These are phyloP conservation scores for Pycnonotus jocosus DNA, from an alignment of 2,113 vertebrate genomes.

Conservation along the genomic window DNA sequence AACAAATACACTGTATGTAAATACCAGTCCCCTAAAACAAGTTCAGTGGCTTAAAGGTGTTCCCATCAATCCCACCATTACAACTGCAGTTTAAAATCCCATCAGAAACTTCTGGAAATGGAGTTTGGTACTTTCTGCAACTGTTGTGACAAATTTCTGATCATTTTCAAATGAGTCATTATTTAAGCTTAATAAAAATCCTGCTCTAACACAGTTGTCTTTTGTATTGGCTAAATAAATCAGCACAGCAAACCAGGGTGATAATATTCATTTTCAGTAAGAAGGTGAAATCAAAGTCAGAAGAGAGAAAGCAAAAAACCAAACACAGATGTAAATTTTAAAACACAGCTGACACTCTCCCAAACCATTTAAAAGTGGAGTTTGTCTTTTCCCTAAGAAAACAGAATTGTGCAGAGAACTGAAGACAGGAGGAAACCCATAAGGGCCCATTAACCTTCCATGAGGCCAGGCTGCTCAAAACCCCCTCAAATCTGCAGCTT, in stretches of 20 bases:
- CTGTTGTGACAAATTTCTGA: background rate
- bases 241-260: background rate
- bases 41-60: background rate
- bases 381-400: background rate
- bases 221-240: background rate
- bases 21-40: background rate
- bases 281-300: background rate
- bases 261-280: background rate
- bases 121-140: background rate
- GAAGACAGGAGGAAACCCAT: background rate
- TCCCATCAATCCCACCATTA: background rate
- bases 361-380: accelerated
- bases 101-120: background rate
- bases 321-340: background rate
- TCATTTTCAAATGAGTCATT: background rate
- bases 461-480: background rate
- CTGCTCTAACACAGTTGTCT: background rate
- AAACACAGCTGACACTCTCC: background rate
- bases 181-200: background rate
- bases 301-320: background rate
- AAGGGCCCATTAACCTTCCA: background rate
- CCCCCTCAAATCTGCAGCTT: background rate
- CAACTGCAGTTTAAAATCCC: background rate
- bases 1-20: background rate
- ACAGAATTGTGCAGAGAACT: background rate